phyloP scores from a whole-genome alignment of 2,797 vertebrate species.

The Botia almorhae region DNA sequence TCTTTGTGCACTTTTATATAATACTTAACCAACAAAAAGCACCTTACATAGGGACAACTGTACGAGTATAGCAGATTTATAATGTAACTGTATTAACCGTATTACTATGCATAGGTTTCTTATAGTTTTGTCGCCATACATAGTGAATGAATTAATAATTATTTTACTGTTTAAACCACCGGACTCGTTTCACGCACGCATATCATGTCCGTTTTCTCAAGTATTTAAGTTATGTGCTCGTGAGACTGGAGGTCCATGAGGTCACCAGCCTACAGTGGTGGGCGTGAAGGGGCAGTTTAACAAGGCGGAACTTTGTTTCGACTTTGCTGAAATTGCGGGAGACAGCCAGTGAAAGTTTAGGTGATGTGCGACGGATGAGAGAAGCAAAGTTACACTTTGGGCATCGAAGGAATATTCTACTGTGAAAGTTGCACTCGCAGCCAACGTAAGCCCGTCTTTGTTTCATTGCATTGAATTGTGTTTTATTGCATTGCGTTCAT shows the following conservation, averaged over 20 bases:
- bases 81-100: no score
- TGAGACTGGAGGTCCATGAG: slow-evolving; percentile 28
- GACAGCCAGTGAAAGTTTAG: slow-evolving; percentile 66
- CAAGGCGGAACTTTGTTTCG: slow-evolving; percentile 48
- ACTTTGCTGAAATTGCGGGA: slow-evolving; percentile 33
- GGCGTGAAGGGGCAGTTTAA: slow-evolving; percentile 60
- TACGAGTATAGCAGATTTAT: no score
- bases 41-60: not conserved
- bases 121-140: not conserved
- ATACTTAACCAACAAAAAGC: not conserved
- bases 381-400: slow-evolving; percentile 31
- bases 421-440: slow-evolving; percentile 25
- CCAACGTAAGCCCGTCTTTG: slow-evolving; percentile 41
- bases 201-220: slow-evolving; percentile 1
- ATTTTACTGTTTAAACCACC: not conserved
- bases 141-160: not conserved
- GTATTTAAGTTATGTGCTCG: not conserved
- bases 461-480: not conserved
- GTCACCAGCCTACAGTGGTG: slow-evolving; percentile 59
- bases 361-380: slow-evolving; percentile 33
- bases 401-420: slow-evolving; percentile 17
- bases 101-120: no score
- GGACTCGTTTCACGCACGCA: slow-evolving; percentile 21
- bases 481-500: not conserved
- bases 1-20: not conserved